Conservation (phyloP, 2,888 invertebrate species). For the Lepetodrilus schrolli region DNA sequence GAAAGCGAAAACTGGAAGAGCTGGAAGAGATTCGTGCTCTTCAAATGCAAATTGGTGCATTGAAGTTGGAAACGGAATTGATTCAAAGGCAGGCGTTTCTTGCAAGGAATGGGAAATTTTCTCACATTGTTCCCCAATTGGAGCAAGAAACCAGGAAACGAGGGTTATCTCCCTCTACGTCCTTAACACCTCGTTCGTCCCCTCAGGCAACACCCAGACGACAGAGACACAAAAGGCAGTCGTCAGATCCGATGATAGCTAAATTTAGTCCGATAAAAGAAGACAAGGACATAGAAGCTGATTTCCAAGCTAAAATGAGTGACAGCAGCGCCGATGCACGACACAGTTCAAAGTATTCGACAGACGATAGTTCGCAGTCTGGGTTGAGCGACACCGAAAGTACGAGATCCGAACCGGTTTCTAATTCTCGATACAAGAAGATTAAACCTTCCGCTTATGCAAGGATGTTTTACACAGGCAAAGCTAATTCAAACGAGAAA, state of each 20-base stretch:
- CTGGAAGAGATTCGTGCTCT: slow-evolving; percentile 74
- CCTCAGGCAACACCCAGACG: slow-evolving; percentile 71
- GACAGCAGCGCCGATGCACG: slow-evolving; percentile 37
- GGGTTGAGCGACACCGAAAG: slow-evolving; percentile 69
- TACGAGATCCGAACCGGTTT: slow-evolving; percentile 66
- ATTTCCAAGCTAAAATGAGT: slow-evolving; percentile 67
- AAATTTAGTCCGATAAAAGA: slow-evolving; percentile 78
- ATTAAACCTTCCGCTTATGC: slow-evolving; percentile 59
- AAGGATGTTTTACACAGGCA: slow-evolving; percentile 57
- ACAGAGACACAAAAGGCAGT: slow-evolving; percentile 77
- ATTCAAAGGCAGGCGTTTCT: slow-evolving; percentile 28
- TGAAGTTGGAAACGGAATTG: slow-evolving; percentile 58
- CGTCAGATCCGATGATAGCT: slow-evolving; percentile 78
- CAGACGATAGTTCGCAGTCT: slow-evolving; percentile 69
- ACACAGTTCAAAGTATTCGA: slow-evolving; percentile 46
- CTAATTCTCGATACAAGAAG: slow-evolving; percentile 51
- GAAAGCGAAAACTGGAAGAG: slow-evolving; percentile 75
- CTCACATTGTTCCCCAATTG: slow-evolving; percentile 15
- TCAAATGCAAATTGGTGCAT: slow-evolving; percentile 68
- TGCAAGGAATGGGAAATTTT: slow-evolving; percentile 34
- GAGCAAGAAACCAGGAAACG: slow-evolving; percentile 45
- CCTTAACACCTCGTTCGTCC: slow-evolving; percentile 61
- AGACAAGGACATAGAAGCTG: slow-evolving; percentile 76
- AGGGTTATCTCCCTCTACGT: slow-evolving; percentile 41
- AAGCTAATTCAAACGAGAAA: slow-evolving; percentile 51